A percentile compares a stretch with the other conserved stretches of the same genome.
Evolutionary conservation across 2,797 vertebrate species (phyloP).

Genomic region (Artibeus jamaicensis): DNA sequence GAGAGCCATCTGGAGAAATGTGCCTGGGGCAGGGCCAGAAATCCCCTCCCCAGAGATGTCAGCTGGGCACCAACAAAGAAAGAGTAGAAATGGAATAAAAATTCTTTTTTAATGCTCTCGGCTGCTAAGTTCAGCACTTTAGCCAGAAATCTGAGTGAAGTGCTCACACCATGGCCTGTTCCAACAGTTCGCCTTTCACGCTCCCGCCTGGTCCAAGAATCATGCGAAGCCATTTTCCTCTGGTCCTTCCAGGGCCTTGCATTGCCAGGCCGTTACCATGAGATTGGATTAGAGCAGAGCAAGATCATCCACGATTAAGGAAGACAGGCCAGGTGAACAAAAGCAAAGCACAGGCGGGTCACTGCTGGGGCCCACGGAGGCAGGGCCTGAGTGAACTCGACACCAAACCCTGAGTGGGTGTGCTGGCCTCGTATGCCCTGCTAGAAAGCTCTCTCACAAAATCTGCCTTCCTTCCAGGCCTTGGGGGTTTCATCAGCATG

Average conservation of each 20-base stretch:
- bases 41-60: neutral
- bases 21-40: neutral
- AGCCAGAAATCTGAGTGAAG: constrained; percentile 59
- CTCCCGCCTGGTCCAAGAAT: constrained; percentile 72
- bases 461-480: neutral
- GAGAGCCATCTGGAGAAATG: neutral
- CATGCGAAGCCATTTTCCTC: constrained; percentile 76
- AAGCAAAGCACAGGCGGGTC: rapidly evolving
- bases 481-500: neutral
- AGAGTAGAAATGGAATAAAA: constrained; percentile 35
- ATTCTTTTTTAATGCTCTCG: constrained; percentile 46
- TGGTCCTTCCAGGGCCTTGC: constrained; percentile 15
- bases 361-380: neutral
- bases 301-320: neutral
- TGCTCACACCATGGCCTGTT: neutral
- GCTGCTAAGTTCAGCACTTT: constrained; percentile 41
- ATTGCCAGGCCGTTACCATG: constrained; percentile 64
- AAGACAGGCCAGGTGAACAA: neutral
- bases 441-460: neutral
- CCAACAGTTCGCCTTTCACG: constrained; percentile 28
- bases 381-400: rapidly evolving
- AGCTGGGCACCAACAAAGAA: constrained; percentile 1
- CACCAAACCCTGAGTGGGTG: rapidly evolving
- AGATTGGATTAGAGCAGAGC: constrained; percentile 55
- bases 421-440: neutral